A percentile compares a stretch with the other conserved stretches of the same genome.
phyloP scores from a whole-genome alignment of 2,888 invertebrate genomes.

The Ophion ventricosus region DNA sequence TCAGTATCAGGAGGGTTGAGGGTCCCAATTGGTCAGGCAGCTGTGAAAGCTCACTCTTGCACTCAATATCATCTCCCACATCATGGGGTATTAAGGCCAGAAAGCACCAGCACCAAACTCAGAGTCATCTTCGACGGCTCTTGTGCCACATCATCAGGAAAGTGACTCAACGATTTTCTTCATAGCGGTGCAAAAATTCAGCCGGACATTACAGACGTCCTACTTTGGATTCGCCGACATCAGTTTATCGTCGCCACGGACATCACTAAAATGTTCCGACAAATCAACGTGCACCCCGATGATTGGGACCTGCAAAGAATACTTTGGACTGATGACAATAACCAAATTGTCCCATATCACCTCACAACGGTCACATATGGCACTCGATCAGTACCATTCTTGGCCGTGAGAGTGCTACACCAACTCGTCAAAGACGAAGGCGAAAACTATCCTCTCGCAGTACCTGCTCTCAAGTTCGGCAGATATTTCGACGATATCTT shows the following conservation, averaged over 20 bases:
- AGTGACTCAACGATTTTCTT: not conserved
- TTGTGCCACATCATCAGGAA: not conserved
- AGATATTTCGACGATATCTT: not conserved
- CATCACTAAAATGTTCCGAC: not conserved
- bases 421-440: not conserved
- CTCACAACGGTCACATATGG: not conserved
- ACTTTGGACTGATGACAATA: not conserved
- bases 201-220: not conserved
- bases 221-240: not conserved
- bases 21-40: not conserved
- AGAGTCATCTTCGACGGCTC: not conserved
- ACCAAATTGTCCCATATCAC: not conserved
- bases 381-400: not conserved
- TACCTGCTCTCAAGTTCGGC: not conserved
- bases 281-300: not conserved
- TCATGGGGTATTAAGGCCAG: too few relatives aligned
- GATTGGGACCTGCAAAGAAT: not conserved
- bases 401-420: not conserved
- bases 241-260: not conserved
- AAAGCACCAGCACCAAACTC: too few relatives aligned
- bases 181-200: not conserved
- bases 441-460: not conserved
- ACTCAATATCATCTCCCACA: too few relatives aligned
- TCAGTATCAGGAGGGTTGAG: slow-evolving; percentile 18
- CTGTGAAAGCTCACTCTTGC: not conserved